A percentile compares a stretch with the other conserved stretches of the same genome.
Conservation (phyloP, 1,140 invertebrate genomes). For the Sinonovacula constricta region DNA sequence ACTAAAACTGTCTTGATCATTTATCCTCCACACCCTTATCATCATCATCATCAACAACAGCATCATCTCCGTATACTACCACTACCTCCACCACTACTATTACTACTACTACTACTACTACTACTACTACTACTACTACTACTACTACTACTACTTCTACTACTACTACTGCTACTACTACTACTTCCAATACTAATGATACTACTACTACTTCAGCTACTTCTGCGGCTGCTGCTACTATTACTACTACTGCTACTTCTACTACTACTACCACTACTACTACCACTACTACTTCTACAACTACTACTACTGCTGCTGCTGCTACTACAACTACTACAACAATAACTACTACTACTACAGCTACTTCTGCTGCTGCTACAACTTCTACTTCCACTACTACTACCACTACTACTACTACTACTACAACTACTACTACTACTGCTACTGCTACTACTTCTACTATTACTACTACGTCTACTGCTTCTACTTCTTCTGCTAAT, state of each 20-base stretch:
- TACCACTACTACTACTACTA: constrained; percentile 20
- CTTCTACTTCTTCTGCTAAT: no score
- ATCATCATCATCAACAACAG: no score
- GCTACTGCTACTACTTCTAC: constrained; percentile 14
- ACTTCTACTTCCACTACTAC: no score
- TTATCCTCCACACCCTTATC: no score
- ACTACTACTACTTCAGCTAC: constrained; percentile 13
- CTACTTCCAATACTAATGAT: no score
- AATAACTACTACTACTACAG: constrained; percentile 2
- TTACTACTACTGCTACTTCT: constrained; percentile 11
- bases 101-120: constrained; percentile 23
- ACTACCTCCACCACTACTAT: neutral
- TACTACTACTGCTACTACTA: neutral
- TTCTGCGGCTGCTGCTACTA: no score
- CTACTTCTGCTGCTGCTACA: neutral
- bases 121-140: neutral
- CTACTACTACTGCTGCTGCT: constrained; percentile 18
- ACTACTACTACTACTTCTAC: neutral
- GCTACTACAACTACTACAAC: no score
- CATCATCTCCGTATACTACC: no score
- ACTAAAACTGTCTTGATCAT: no score
- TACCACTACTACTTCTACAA: constrained; percentile 6
- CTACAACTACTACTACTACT: constrained; percentile 12
- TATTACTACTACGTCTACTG: no score
- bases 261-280: constrained; percentile 18